Conservation (phyloP, 2,113 vertebrate species). For the Chionomys nivalis region DNA sequence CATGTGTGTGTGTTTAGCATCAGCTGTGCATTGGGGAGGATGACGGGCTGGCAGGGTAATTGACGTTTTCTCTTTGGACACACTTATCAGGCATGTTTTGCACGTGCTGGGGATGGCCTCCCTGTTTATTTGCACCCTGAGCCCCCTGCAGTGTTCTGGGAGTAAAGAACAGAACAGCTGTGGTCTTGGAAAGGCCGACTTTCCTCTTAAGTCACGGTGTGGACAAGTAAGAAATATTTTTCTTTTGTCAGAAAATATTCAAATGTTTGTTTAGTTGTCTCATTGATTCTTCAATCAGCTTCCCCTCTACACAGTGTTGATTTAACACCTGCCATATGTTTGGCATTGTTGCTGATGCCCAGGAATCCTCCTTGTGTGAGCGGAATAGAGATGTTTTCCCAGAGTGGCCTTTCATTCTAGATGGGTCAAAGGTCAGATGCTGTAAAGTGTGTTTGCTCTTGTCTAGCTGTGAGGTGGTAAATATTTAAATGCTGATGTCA, state of each 20-base stretch:
- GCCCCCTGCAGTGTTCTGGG: neutral
- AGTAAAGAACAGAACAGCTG: neutral
- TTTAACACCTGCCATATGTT: conserved; percentile 45
- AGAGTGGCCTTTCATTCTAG: neutral
- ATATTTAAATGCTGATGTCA: conserved; percentile 13
- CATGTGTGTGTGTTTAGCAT: neutral
- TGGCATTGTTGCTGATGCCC: neutral
- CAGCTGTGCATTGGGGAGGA: neutral
- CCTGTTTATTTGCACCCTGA: neutral
- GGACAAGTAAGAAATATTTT: conserved; percentile 19
- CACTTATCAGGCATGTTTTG: neutral
- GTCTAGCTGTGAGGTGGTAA: conserved; percentile 12
- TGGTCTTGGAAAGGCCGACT: neutral
- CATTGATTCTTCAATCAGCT: conserved; percentile 53
- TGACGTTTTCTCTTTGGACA: conserved; percentile 13
- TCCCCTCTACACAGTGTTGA: conserved; percentile 58
- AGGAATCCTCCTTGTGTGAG: neutral
- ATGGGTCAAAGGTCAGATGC: neutral
- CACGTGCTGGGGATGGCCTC: neutral
- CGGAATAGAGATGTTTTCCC: neutral
- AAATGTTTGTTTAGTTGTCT: conserved; percentile 72
- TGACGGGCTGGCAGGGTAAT: conserved; percentile 3
- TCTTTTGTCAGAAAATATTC: conserved; percentile 53
- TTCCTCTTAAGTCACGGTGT: neutral
- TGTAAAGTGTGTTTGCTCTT: neutral